These are phyloP conservation scores for Nowickia ferox DNA, from an alignment of 2,888 invertebrate genomes.

Conservation along the genomic window DNA sequence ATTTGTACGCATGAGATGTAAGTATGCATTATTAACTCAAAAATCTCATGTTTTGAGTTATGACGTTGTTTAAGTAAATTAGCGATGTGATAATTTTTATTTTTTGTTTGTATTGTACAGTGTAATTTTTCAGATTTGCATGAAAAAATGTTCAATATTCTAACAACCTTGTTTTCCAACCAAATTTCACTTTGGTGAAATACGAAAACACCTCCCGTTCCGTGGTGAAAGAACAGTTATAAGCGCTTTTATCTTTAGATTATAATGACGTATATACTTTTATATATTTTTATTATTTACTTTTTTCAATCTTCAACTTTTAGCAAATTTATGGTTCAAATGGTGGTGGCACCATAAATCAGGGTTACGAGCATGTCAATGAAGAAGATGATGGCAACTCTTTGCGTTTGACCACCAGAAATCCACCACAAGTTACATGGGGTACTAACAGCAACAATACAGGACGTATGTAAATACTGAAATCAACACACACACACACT, in stretches of 20 bases:
- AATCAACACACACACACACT: not conserved
- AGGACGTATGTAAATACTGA: conserved; percentile 78
- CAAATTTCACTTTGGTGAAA: too few species aligned
- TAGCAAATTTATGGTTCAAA: conserved; percentile 80
- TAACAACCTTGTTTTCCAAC: too few species aligned
- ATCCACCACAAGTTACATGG: conserved; percentile 86
- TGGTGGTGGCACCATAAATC: conserved; percentile 89
- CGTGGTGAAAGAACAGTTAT: not conserved
- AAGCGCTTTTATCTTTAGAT: not conserved
- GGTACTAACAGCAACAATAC: conserved; percentile 78
- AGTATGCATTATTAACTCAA: too few species aligned
- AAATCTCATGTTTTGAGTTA: too few species aligned
- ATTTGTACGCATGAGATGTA: too few species aligned
- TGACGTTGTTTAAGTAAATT: too few species aligned
- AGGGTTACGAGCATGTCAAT: conserved; percentile 88
- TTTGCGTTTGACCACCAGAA: conserved; percentile 88
- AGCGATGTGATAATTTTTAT: too few species aligned
- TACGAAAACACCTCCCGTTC: too few species aligned
- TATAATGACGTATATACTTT: not conserved
- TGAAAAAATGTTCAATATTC: too few species aligned
- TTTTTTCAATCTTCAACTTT: conserved; percentile 20
- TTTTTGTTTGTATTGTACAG: too few species aligned
- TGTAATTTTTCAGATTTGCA: too few species aligned
- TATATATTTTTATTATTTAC: not conserved
- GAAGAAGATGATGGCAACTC: conserved; percentile 89